Conservation (phyloP, 2,113 vertebrate species). For the Dermatemys mawii region DNA sequence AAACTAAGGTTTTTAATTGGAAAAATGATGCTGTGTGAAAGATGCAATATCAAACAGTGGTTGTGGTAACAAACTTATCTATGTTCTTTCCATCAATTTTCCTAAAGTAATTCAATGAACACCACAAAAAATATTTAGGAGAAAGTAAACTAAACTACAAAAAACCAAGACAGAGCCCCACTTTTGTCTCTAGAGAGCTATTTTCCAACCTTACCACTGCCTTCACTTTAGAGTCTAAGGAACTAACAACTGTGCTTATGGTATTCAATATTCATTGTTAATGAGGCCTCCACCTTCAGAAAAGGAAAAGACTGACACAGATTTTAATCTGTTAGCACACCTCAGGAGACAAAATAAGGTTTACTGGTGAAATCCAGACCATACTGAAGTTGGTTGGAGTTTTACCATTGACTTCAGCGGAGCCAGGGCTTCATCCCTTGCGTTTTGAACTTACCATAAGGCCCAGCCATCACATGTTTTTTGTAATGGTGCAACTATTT, state of each 20-base stretch:
- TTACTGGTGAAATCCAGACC: neutral
- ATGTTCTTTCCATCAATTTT: neutral
- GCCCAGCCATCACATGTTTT: neutral
- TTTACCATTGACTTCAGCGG: neutral
- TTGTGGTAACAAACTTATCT: neutral
- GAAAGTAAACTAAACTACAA: neutral
- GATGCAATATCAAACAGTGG: neutral
- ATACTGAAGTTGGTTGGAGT: neutral
- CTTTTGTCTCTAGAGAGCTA: neutral
- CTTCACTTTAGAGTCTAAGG: neutral
- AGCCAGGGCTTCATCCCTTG: neutral
- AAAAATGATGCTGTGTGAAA: neutral
- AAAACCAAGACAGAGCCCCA: too few relatives aligned
- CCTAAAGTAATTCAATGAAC: neutral
- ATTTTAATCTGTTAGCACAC: neutral
- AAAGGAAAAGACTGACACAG: neutral
- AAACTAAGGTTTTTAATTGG: conserved; percentile 2
- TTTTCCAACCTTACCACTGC: neutral
- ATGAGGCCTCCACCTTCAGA: neutral
- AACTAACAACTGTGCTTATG: neutral
- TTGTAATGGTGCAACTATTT: neutral
- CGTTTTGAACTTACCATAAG: neutral
- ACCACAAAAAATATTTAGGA: neutral
- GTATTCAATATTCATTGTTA: neutral
- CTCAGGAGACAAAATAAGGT: neutral